Conservation (phyloP, 2,797 vertebrate species). For the Bovichtus variegatus region DNA sequence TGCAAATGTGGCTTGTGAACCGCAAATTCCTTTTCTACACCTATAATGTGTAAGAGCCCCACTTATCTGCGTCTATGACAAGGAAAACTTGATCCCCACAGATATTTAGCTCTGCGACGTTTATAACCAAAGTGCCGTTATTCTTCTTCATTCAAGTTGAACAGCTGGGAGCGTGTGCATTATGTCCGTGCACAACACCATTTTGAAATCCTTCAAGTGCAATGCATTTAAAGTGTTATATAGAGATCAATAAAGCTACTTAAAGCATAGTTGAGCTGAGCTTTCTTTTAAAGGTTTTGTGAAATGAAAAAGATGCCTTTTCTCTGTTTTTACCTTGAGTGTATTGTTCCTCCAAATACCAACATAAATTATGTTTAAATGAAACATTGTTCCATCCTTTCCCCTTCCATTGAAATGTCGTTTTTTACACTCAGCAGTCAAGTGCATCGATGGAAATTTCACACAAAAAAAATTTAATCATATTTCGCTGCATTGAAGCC, state of each 20-base stretch:
- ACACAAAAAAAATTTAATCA: background rate
- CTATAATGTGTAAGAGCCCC: constrained; percentile 31
- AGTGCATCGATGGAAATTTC: background rate
- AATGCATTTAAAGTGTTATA: background rate
- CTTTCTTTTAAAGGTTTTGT: background rate
- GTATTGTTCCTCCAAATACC: background rate
- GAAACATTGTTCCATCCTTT: background rate
- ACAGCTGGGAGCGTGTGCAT: background rate
- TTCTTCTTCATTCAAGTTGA: constrained; percentile 11
- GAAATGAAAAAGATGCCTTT: background rate
- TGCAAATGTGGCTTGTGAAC: constrained; percentile 31
- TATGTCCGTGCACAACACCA: background rate
- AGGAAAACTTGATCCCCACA: constrained; percentile 39
- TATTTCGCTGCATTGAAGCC: background rate
- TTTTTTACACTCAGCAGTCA: background rate
- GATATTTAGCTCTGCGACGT: constrained; percentile 9
- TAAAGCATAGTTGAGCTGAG: background rate
- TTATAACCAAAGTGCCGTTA: background rate
- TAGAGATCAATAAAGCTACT: background rate
- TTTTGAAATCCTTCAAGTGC: background rate
- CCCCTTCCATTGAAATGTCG: background rate
- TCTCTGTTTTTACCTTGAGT: background rate
- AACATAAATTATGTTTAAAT: background rate
- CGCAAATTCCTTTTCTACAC: constrained; percentile 23
- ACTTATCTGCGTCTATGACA: constrained; percentile 14